These are phyloP conservation scores for Bos indicus DNA, from an alignment of 2,113 vertebrate genomes.

Conservation along the genomic window DNA sequence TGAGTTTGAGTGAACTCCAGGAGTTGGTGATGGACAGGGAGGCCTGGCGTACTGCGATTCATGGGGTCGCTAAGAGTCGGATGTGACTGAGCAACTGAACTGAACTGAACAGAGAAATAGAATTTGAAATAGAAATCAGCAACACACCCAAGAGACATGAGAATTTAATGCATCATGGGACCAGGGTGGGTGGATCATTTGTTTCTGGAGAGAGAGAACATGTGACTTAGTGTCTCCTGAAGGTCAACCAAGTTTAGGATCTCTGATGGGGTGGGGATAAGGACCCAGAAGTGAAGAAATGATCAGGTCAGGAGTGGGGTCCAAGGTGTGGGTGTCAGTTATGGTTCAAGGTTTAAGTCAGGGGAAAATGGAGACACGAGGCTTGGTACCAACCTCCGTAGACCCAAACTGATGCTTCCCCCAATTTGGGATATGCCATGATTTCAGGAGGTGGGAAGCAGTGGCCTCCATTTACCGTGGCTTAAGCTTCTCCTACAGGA, in stretches of 20 bases:
- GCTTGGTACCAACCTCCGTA: neutral
- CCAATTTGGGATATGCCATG: neutral
- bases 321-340: neutral
- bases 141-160: neutral
- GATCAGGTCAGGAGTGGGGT: neutral
- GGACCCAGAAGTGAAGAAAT: neutral
- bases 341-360: neutral
- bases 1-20: no score
- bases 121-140: constrained; percentile 3
- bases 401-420: neutral
- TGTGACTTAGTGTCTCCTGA: neutral
- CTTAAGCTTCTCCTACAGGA: neutral
- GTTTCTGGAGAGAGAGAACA: neutral
- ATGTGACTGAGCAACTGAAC: no score
- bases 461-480: neutral
- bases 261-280: neutral
- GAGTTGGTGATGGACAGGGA: no score
- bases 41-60: accelerated
- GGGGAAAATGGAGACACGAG: neutral
- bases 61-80: no score
- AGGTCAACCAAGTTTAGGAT: neutral
- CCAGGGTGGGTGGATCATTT: neutral
- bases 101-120: no score
- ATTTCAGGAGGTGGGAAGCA: neutral
- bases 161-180: neutral